Percentiles rank a stretch among this genome's conserved stretches.
Conservation (phyloP, 2,888 invertebrate species). For the Eutolmus rufibarbis region DNA sequence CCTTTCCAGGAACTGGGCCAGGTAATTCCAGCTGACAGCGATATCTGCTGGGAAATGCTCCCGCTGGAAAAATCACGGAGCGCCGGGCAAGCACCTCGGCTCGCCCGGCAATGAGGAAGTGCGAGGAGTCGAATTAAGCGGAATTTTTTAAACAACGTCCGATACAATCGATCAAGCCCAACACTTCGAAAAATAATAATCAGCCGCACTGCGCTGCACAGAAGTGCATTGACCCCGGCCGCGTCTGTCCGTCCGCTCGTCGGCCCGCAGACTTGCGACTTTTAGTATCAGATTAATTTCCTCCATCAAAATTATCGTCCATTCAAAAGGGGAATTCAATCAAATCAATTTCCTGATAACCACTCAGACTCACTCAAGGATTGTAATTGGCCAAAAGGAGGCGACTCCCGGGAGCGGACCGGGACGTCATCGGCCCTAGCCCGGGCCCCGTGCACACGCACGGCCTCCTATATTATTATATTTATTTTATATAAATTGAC, state of each 20-base stretch:
- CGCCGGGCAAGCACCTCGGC: not conserved
- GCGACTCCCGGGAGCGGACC: not conserved
- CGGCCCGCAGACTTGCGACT: not conserved
- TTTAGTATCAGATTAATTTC: conserved; percentile 38
- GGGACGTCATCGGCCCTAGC: not conserved
- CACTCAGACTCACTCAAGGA: conserved; percentile 22
- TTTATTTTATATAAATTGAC: conserved; percentile 48
- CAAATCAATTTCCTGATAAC: conserved; percentile 48
- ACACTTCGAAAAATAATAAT: conserved; percentile 35
- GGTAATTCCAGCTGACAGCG: not conserved
- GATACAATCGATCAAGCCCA: conserved; percentile 25
- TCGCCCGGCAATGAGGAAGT: conserved; percentile 7
- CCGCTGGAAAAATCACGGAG: not conserved
- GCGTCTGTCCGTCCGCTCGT: not conserved
- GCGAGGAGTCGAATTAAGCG: not conserved
- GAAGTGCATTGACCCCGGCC: not conserved
- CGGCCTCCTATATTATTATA: conserved; percentile 44
- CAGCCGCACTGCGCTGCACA: not conserved
- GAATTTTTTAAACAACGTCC: not conserved
- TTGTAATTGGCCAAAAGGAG: conserved; percentile 32
- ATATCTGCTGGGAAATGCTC: not conserved
- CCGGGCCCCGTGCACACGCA: not conserved
- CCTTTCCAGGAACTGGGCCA: not conserved
- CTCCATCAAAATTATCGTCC: conserved; percentile 37
- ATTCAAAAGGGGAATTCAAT: conserved; percentile 43